Evolutionary conservation across 2,113 vertebrate genomes (phyloP), one percentile per base, ranked within the genome.

Genomic region (Neodon shergylaensis): DNA sequence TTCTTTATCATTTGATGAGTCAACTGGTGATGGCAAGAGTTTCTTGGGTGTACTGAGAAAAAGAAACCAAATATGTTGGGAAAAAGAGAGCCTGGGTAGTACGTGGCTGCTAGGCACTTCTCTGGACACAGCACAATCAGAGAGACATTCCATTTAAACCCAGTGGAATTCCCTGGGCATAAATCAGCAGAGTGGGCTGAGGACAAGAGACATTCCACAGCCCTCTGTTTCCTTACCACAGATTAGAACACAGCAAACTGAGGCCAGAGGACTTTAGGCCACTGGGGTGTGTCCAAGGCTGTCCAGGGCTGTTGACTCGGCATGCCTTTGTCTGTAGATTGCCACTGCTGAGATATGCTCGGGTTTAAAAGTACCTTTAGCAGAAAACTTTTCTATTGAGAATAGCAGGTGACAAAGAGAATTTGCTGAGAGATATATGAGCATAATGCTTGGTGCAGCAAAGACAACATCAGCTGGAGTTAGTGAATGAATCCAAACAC

Each of bases 301-400:
- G 47, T 52, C 58, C 73, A n/a, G n/a, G 26, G 44, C 7, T 26
- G 10, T 63, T 44, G 77, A 42, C 8, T 14, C 3, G 21, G 12
- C 42, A 65, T 24, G 78, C 70, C 82, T 73, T 87, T 19, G 5
- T 89, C 87, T 28, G n/a, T 22, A 42, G 52, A 63, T 2, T 8
- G n/a, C 13, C 58, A 19, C 28, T 24, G 12, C 0, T 47, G 14
- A 14, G 72, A 13, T n/a, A 49, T 33, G 36, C 5, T 92, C 7
- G 19, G 28, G 72, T 90, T 74, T 63, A 86, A 83, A 94, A 65
- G 58, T 11, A 65, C 92, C 33, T 68, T 85, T 36, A 91, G 79
- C 61, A 91, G 95, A 93, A 94, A 73, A 47, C 5, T 73, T 76
- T 58, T 77, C 49, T 84, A 61, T 72, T 88, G 74, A 77, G 79